These are phyloP conservation scores for Tapera naevia DNA, from an alignment of 2,797 vertebrate species.

Conservation along the genomic window DNA sequence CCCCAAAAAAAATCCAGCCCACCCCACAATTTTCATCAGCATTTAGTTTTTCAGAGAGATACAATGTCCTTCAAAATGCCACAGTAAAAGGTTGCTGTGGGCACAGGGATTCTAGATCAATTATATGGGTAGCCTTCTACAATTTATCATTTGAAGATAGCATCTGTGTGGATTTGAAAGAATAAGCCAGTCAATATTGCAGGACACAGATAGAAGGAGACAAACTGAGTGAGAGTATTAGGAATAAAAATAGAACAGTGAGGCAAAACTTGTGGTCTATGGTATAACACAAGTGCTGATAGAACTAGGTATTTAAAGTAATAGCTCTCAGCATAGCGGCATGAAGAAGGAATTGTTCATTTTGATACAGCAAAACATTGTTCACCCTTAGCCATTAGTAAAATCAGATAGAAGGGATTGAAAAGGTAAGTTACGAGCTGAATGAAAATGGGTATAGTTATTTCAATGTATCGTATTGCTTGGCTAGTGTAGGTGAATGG, in stretches of 20 bases:
- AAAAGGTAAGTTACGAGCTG: background rate
- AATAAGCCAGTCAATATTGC: slow-evolving; percentile 63
- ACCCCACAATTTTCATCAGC: slow-evolving; percentile 46
- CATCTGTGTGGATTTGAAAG: slow-evolving; percentile 77
- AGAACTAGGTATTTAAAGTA: slow-evolving; percentile 30
- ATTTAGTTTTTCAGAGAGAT: slow-evolving; percentile 68
- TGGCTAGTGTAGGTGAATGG: background rate
- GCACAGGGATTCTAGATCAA: slow-evolving; percentile 80
- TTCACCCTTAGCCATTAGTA: slow-evolving; percentile 60
- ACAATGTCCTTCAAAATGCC: slow-evolving; percentile 80
- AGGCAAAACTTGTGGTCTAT: background rate
- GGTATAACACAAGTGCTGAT: background rate
- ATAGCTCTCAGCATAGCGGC: slow-evolving; percentile 30
- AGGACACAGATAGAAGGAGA: slow-evolving; percentile 51
- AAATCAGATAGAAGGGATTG: slow-evolving; percentile 15
- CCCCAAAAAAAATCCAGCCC: background rate
- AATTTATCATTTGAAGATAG: slow-evolving; percentile 83
- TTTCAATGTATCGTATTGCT: background rate
- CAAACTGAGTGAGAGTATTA: slow-evolving; percentile 32
- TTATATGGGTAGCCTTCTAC: slow-evolving; percentile 76
- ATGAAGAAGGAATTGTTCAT: slow-evolving; percentile 7
- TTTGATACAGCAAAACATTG: slow-evolving; percentile 23
- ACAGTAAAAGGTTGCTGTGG: slow-evolving; percentile 79
- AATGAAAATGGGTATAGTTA: slow-evolving; percentile 39
- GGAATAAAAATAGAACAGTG: slow-evolving; percentile 51